Evolutionary conservation across 2,797 vertebrate genomes (phyloP), one percentile per base, ranked within the genome.

Genomic region (Galago senegalensis): DNA sequence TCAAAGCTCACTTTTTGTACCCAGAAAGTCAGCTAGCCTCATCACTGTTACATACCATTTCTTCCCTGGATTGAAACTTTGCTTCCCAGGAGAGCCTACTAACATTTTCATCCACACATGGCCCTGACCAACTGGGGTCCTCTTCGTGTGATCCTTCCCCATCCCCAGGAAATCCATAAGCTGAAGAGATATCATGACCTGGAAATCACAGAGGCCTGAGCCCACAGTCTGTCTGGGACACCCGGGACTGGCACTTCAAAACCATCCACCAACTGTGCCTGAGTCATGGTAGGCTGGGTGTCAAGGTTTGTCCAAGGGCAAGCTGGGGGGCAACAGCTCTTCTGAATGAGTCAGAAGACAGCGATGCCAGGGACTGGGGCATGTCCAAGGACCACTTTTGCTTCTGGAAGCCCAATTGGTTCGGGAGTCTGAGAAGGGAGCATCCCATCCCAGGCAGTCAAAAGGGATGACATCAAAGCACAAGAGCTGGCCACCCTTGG

Each of bases 271-370:
- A 99, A 99, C 96, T 99, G 99, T 76, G 99, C 98, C 97, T 99
- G 97, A 0, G 99, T 99, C 89, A 99, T 99, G 99, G 3, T 99
- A 99, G 1, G 99, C 98, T 0, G 99, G 99, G 95, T 99, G 99
- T 98, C 99, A 99, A 0, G 99, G 99, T 0, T 99, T 99, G 98
- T 99, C 99, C 99, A 99, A 98, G 85, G 99, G 99, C 0, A 99
- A 99, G 98, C 99, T 99, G 25, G 99, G 99, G 9, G 99, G 99
- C 0, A 99, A 99, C 94, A 99, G 12, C n/a, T n/a, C n/a, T n/a
- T n/a, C n/a, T n/a, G 34, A 99, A 99, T 67, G 99, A 99, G 60
- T 99, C 99, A 0, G 99, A 99, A 1, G 99, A 99, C 87, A 99
- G 98, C 5, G 99, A 99, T 0, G 99, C 99, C 97, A 99, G 98